phyloP scores from a whole-genome alignment of 2,797 vertebrate genomes.

The Myoxocephalus aenaeus region DNA sequence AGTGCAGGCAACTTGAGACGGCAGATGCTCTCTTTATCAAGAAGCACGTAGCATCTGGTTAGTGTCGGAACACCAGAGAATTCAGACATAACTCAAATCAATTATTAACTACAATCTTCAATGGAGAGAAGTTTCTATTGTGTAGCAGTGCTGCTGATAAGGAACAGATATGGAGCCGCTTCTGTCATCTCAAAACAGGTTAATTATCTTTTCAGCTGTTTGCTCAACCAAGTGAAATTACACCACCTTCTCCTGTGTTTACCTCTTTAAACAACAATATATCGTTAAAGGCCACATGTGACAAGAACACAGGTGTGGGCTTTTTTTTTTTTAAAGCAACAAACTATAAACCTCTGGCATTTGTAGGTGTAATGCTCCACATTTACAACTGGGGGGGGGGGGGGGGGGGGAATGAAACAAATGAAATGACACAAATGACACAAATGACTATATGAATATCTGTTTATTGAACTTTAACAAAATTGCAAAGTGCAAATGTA shows the following conservation, averaged over 20 bases:
- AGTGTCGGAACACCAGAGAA: slow-evolving; percentile 19
- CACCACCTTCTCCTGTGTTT: slow-evolving; percentile 5
- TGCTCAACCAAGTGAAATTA: slow-evolving; percentile 26
- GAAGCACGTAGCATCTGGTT: slow-evolving; percentile 48
- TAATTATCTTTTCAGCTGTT: slow-evolving; percentile 45
- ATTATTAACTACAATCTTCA: slow-evolving; percentile 63
- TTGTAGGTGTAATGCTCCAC: no score
- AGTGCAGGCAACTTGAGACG: slow-evolving; percentile 55
- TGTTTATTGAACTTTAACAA: no score
- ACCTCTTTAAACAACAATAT: slow-evolving; percentile 8
- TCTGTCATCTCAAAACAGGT: slow-evolving; percentile 41
- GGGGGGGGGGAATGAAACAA: no score
- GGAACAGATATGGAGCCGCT: slow-evolving; percentile 39
- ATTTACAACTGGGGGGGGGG: no score
- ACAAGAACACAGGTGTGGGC: slow-evolving; percentile 4
- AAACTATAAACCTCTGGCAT: no score
- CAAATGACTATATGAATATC: no score
- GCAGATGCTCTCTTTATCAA: slow-evolving; percentile 60
- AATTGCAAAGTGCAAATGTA: no score
- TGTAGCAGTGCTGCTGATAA: slow-evolving; percentile 53
- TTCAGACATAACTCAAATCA: slow-evolving; percentile 55
- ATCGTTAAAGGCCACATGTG: slow-evolving; percentile 12
- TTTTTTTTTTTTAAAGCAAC: neutral
- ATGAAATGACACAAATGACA: no score
- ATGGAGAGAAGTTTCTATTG: slow-evolving; percentile 44